A percentile compares a stretch with the other conserved stretches of the same genome.
Conservation (phyloP, 23 tunicate genomes). For the Trididemnum nubilum region DNA sequence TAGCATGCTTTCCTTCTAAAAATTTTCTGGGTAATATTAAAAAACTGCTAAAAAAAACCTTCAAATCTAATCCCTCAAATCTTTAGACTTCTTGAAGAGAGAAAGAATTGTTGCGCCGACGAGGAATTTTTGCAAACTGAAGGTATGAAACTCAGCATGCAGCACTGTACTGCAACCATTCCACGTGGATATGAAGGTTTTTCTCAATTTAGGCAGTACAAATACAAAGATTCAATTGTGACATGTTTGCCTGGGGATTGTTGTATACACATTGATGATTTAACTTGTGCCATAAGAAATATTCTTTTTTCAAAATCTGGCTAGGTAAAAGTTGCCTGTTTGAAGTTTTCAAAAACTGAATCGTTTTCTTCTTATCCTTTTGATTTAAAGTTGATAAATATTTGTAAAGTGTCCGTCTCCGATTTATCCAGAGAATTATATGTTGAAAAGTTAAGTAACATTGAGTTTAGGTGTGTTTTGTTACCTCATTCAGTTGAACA, state of each 20-base stretch:
- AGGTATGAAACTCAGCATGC: neutral
- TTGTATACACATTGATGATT: neutral
- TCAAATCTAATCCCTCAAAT: neutral
- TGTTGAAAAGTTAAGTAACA: neutral
- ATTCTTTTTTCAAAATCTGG: neutral
- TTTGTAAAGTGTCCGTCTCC: neutral
- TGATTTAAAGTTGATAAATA: neutral
- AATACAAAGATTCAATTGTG: neutral
- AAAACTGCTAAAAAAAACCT: slow-evolving; percentile 29
- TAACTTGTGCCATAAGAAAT: neutral
- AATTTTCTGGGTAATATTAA: slow-evolving; percentile 25
- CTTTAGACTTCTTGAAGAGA: neutral
- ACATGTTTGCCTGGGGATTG: neutral
- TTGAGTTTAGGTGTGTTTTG: slow-evolving; percentile 24
- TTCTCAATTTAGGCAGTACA: neutral
- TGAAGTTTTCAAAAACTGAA: neutral
- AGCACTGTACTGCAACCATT: neutral
- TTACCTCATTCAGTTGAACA: slow-evolving; percentile 1
- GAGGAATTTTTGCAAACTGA: neutral
- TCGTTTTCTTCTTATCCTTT: slow-evolving; percentile 14
- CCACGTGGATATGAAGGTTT: neutral
- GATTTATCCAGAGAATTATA: neutral
- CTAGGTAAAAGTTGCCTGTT: neutral
- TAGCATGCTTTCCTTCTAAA: slow-evolving; percentile 39
- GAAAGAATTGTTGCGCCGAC: neutral